Conservation (phyloP, 2,113 vertebrate species). For the Catharus minimus region DNA sequence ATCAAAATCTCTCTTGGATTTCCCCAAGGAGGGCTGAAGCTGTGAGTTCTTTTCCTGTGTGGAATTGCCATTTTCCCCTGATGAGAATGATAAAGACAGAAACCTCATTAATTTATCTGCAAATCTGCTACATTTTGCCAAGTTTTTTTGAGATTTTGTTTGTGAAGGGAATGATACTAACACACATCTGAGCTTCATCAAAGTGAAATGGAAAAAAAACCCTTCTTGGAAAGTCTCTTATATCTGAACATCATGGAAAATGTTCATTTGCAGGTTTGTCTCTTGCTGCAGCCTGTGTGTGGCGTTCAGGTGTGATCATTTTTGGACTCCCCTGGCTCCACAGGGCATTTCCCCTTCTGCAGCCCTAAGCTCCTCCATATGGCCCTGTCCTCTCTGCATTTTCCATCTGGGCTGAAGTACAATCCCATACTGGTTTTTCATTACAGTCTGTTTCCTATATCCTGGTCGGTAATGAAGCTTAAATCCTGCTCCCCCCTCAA, state of each 20-base stretch:
- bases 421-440: constrained; percentile 69
- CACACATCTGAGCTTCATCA: background rate
- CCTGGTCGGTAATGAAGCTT: constrained; percentile 76
- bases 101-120: background rate
- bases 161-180: background rate
- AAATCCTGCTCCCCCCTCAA: constrained; percentile 53
- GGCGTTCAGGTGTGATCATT: constrained; percentile 40
- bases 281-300: background rate
- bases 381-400: constrained; percentile 70
- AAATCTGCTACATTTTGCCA: background rate
- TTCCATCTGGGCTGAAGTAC: constrained; percentile 48
- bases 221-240: background rate
- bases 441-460: constrained; percentile 64
- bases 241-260: background rate
- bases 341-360: constrained; percentile 45
- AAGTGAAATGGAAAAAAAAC: background rate
- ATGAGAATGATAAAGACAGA: background rate
- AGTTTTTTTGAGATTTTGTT: background rate
- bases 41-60: background rate
- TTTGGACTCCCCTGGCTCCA: background rate
- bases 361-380: constrained; percentile 79
- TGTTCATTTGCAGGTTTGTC: background rate
- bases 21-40: background rate
- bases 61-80: background rate
- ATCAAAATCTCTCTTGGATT: background rate